phyloP scores from a whole-genome alignment of 2,888 invertebrate genomes.

The Meta bourneti region DNA sequence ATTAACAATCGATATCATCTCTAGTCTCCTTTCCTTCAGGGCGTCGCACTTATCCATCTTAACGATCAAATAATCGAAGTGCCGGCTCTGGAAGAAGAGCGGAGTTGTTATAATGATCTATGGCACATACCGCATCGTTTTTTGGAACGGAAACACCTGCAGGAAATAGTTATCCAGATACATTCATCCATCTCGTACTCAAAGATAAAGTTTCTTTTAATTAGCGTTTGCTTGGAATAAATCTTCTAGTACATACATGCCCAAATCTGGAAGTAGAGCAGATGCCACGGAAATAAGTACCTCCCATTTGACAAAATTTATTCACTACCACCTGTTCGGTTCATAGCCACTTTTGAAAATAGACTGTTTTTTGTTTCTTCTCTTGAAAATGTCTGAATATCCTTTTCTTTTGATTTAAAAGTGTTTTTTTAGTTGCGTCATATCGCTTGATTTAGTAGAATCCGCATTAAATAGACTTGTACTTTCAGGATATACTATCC shows the following conservation, averaged over 20 bases:
- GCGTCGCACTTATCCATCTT: neutral
- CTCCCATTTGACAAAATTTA: neutral
- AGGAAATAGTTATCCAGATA: constrained; percentile 24
- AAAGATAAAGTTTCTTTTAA: neutral
- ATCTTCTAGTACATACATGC: neutral
- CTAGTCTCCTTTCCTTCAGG: neutral
- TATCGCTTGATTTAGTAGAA: too few species aligned
- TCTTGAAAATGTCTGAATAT: too few species aligned
- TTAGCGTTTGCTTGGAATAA: neutral
- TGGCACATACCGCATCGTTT: constrained; percentile 20
- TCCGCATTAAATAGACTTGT: too few species aligned
- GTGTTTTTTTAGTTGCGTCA: too few species aligned
- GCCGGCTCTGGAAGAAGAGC: neutral
- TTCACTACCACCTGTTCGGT: neutral
- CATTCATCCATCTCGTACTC: neutral
- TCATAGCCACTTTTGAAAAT: neutral
- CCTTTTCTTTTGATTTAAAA: too few species aligned
- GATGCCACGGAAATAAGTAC: neutral
- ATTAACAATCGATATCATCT: neutral
- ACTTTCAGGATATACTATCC: too few species aligned
- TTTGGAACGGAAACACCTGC: constrained; percentile 16
- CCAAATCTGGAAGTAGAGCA: neutral
- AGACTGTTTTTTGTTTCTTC: neutral
- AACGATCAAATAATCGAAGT: constrained; percentile 36
- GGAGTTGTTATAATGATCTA: constrained; percentile 34